Evolutionary conservation across 2,888 invertebrate genomes (phyloP).

Genomic region (Melinopterus prodromus): DNA sequence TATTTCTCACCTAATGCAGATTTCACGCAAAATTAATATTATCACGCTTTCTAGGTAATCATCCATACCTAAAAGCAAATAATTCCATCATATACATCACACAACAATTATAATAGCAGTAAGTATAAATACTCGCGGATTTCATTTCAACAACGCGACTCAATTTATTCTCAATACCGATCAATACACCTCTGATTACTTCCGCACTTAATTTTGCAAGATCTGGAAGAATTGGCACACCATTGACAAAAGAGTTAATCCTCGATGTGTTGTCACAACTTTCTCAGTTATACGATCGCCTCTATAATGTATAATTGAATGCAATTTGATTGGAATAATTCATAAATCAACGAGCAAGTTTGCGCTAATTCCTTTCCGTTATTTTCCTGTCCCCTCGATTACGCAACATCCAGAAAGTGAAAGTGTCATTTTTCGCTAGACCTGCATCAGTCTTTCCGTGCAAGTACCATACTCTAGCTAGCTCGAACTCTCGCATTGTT

Average conservation of each 20-base stretch:
- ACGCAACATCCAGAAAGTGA: conserved; percentile 19
- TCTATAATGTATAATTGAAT: conserved; percentile 17
- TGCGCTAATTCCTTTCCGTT: conserved; percentile 8
- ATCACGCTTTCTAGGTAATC: neutral
- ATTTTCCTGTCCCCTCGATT: neutral
- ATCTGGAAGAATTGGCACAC: neutral
- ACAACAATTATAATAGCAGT: neutral
- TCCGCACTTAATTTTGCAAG: neutral
- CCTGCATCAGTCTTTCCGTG: neutral
- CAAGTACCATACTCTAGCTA: neutral
- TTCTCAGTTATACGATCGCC: neutral
- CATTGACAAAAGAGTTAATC: neutral
- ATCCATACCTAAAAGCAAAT: neutral
- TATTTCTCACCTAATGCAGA: neutral
- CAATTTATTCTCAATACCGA: neutral
- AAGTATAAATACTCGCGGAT: neutral
- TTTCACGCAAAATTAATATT: neutral
- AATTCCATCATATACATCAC: neutral
- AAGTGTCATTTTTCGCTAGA: conserved; percentile 20
- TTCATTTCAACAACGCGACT: neutral
- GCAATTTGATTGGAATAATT: conserved; percentile 4
- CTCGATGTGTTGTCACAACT: neutral
- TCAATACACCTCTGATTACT: neutral
- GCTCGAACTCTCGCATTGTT: neutral
- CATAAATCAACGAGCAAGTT: neutral